phyloP scores from a whole-genome alignment of 2,797 vertebrate species.

The Takifugu ocellatus region DNA sequence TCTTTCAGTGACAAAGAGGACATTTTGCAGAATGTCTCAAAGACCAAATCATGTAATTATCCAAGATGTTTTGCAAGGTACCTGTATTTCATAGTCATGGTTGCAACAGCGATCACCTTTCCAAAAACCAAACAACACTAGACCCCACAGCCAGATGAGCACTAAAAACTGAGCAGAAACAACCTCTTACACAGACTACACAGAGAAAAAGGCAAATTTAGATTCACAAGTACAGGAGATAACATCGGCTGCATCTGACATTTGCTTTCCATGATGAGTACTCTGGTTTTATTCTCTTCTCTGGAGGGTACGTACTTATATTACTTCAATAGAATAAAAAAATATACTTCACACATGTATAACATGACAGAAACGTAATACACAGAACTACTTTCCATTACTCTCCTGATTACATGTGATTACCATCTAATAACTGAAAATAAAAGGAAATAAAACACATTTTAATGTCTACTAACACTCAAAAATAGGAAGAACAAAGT shows the following conservation, averaged over 20 bases:
- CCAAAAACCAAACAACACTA: constrained; percentile 67
- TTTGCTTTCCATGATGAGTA: constrained; percentile 62
- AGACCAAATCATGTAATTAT: constrained; percentile 79
- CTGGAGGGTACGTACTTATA: constrained; percentile 76
- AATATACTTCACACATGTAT: constrained; percentile 74
- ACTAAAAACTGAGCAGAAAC: constrained; percentile 47
- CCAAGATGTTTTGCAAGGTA: constrained; percentile 73
- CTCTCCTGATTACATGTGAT: constrained; percentile 57
- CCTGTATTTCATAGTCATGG: constrained; percentile 62
- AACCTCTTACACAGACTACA: constrained; percentile 66
- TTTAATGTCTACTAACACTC: constrained; percentile 62
- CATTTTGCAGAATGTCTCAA: constrained; percentile 67
- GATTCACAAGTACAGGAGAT: constrained; percentile 80
- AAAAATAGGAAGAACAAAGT: constrained; percentile 48
- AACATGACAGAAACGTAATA: constrained; percentile 59
- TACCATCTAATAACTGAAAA: constrained; percentile 69
- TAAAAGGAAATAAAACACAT: constrained; percentile 65
- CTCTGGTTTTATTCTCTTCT: constrained; percentile 68
- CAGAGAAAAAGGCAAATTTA: constrained; percentile 73
- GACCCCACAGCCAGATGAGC: constrained; percentile 64
- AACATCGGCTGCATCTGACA: constrained; percentile 70
- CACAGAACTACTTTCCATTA: constrained; percentile 63
- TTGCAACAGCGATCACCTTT: constrained; percentile 60
- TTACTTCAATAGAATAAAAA: constrained; percentile 77
- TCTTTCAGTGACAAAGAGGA: constrained; percentile 90